These are phyloP conservation scores for Leucophenga varia DNA, from an alignment of 1,140 invertebrate genomes.

Conservation along the genomic window DNA sequence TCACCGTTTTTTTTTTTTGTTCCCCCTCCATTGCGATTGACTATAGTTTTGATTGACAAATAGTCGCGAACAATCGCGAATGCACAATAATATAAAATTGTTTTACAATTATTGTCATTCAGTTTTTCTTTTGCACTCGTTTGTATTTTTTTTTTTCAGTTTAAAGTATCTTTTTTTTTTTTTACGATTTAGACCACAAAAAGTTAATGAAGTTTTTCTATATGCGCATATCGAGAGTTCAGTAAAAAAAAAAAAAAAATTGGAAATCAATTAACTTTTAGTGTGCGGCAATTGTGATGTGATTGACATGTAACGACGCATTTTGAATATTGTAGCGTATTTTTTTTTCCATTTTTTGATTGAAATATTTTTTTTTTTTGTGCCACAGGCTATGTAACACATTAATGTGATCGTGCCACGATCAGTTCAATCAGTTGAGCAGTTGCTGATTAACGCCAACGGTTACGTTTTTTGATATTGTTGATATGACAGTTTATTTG, in stretches of 20 bases:
- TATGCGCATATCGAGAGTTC: slow-evolving; percentile 12
- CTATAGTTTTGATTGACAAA: slow-evolving; percentile 49
- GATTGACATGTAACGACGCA: slow-evolving; percentile 32
- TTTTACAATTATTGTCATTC: neutral
- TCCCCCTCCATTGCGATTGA: too few species aligned
- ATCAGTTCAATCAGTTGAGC: too few species aligned
- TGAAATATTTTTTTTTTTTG: neutral
- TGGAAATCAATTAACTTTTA: slow-evolving; percentile 38
- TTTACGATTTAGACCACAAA: slow-evolving; percentile 33
- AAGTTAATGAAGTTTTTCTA: slow-evolving; percentile 38
- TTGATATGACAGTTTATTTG: slow-evolving; percentile 33
- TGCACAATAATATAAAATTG: slow-evolving; percentile 11
- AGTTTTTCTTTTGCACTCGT: too few species aligned
- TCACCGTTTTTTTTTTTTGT: too few species aligned
- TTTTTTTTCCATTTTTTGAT: too few species aligned
- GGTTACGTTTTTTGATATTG: slow-evolving; percentile 23
- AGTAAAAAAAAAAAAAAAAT: too few species aligned
- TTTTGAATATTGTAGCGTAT: too few species aligned
- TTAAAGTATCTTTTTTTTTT: slow-evolving; percentile 12
- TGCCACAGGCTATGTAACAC: neutral
- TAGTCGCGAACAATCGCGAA: too few species aligned
- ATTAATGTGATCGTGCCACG: neutral
- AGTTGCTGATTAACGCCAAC: too few species aligned
- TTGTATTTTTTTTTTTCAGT: slow-evolving; percentile 7
- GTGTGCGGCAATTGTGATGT: slow-evolving; percentile 18